Evolutionary conservation across 2,113 vertebrate species (phyloP).

Genomic region (Pimephales promelas): DNA sequence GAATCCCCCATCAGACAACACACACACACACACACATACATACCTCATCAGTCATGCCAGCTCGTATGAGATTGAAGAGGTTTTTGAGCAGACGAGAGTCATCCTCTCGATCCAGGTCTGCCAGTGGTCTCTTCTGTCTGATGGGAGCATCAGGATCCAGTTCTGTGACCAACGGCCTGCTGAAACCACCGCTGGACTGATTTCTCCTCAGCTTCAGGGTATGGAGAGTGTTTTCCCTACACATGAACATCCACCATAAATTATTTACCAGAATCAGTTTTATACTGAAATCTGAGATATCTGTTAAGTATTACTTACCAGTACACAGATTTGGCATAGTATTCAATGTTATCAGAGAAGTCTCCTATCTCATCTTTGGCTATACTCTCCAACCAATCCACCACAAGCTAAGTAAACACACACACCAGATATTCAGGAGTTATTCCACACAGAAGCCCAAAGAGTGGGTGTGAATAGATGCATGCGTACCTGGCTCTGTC

Average conservation of each 20-base stretch:
- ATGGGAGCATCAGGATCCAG: constrained; percentile 96
- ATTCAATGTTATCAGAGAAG: constrained; percentile 97
- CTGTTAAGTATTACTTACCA: constrained; percentile 81
- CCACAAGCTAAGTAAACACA: constrained; percentile 81
- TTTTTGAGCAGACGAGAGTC: constrained; percentile 90
- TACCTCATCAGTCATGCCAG: constrained; percentile 97
- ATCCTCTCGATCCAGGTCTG: constrained; percentile 93
- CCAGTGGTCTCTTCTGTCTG: constrained; percentile 92
- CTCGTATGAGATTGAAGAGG: constrained; percentile 91
- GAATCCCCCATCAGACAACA: not conserved
- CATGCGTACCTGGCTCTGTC: constrained; percentile 90
- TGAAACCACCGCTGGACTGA: constrained; percentile 73
- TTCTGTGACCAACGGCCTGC: constrained; percentile 89
- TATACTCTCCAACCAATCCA: constrained; percentile 97
- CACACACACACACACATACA: too few relatives aligned
- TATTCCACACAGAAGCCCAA: not conserved
- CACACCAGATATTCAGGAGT: not conserved
- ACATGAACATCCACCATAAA: constrained; percentile 46
- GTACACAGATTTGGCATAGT: constrained; percentile 95
- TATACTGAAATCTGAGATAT: constrained; percentile 7
- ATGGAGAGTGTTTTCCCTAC: constrained; percentile 95
- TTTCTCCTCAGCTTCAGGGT: constrained; percentile 83
- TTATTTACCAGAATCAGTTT: constrained; percentile 37
- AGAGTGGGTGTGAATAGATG: not conserved
- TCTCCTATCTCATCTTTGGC: constrained; percentile 94